phyloP scores from a whole-genome alignment of 2,888 invertebrate genomes.

The Sphinx pinastri region DNA sequence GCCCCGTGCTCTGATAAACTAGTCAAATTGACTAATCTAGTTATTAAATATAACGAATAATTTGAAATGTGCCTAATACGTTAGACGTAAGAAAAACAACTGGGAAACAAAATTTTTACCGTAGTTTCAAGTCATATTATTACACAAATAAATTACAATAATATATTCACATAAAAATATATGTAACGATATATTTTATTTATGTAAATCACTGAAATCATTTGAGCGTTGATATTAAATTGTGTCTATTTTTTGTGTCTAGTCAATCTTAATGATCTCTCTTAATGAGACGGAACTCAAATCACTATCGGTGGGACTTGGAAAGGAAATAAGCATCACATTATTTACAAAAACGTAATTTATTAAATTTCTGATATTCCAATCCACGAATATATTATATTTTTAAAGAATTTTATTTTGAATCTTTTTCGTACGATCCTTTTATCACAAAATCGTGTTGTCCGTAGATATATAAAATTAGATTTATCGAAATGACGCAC shows the following conservation, averaged over 20 bases:
- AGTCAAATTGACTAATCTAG: background rate
- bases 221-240: background rate
- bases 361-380: too few relatives aligned
- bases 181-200: background rate
- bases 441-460: background rate
- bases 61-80: slow-evolving; percentile 32
- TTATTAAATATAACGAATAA: slow-evolving; percentile 25
- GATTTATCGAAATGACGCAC: slow-evolving; percentile 3
- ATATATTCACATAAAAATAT: background rate
- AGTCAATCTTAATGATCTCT: too few relatives aligned
- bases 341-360: too few relatives aligned
- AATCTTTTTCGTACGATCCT: background rate
- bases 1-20: too few relatives aligned
- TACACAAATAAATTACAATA: slow-evolving; percentile 5
- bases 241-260: too few relatives aligned
- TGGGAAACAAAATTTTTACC: slow-evolving; percentile 18
- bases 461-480: background rate
- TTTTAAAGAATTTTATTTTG: background rate
- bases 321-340: too few relatives aligned
- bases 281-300: background rate
- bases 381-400: too few relatives aligned
- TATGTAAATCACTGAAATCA: background rate
- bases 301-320: background rate
- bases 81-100: slow-evolving; percentile 32
- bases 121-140: background rate